These are phyloP conservation scores for Smutsia gigantea DNA, from an alignment of 2,797 vertebrate genomes.

Conservation along the genomic window DNA sequence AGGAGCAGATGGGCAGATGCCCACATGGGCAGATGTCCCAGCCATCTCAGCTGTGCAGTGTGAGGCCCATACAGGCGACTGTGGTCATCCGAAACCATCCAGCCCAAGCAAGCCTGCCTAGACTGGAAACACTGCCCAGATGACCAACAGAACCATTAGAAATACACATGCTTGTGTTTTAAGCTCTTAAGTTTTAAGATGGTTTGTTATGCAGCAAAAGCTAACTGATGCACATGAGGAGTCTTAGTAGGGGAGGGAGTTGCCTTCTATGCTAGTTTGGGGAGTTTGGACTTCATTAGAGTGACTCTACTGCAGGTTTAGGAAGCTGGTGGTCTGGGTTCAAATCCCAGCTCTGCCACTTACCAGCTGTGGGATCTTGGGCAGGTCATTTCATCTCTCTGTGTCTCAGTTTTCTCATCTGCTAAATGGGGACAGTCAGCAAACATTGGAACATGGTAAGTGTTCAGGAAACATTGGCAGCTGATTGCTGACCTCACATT, in stretches of 20 bases:
- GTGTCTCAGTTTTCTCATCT: background rate
- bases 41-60: background rate
- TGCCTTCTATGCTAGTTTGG: background rate
- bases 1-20: background rate
- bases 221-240: background rate
- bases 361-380: background rate
- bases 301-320: background rate
- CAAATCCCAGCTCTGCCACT: background rate
- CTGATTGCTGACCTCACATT: background rate
- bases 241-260: background rate
- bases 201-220: background rate
- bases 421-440: background rate
- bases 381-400: background rate
- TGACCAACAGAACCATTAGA: background rate
- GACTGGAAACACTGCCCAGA: background rate
- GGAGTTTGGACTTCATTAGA: background rate
- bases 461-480: background rate
- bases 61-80: background rate
- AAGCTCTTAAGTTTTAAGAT: background rate
- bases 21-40: background rate
- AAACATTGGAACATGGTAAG: background rate
- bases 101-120: background rate
- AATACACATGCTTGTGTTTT: background rate
- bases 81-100: background rate
- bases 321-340: background rate